A percentile compares a stretch with the other conserved stretches of the same genome.
Conservation (phyloP, 2,888 invertebrate genomes). For the Agrotis ipsilon region DNA sequence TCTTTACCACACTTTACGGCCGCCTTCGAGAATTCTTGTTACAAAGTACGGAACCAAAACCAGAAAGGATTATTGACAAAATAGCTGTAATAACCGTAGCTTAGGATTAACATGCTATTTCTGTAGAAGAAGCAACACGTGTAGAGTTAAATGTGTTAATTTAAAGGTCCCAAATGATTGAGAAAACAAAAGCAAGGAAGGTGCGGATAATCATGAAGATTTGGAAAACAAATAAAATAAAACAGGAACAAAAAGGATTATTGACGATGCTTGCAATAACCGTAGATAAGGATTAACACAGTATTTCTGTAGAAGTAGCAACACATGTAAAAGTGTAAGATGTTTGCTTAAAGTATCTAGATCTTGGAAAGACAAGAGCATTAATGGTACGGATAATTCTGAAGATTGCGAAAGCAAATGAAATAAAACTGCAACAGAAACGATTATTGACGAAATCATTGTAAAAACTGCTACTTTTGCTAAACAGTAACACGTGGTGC, state of each 20-base stretch:
- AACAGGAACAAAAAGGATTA: constrained; percentile 44
- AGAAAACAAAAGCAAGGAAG: background rate
- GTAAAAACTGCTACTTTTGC: constrained; percentile 38
- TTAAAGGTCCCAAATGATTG: constrained; percentile 22
- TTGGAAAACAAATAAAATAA: too few species aligned
- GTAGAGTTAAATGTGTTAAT: constrained; percentile 7
- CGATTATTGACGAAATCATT: constrained; percentile 50
- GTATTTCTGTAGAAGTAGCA: constrained; percentile 45
- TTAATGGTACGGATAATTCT: too few species aligned
- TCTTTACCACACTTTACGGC: constrained; percentile 54
- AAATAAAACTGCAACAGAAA: constrained; percentile 13
- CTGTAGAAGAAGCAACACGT: constrained; percentile 20
- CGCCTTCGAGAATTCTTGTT: constrained; percentile 52
- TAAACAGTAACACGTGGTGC: constrained; percentile 13
- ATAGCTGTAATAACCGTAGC: constrained; percentile 32
- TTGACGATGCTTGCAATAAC: constrained; percentile 36
- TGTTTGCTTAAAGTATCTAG: constrained; percentile 17
- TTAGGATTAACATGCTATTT: constrained; percentile 51
- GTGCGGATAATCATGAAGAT: too few species aligned
- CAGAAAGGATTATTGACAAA: constrained; percentile 53
- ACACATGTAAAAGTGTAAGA: constrained; percentile 3
- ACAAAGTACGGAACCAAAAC: constrained; percentile 43
- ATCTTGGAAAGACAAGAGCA: background rate
- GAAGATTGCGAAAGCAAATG: too few species aligned
- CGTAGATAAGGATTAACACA: constrained; percentile 35